Percentiles rank a stretch among this genome's conserved stretches.
Evolutionary conservation across 23 tunicate genomes (phyloP).

Genomic region (Trididemnum clinides): DNA sequence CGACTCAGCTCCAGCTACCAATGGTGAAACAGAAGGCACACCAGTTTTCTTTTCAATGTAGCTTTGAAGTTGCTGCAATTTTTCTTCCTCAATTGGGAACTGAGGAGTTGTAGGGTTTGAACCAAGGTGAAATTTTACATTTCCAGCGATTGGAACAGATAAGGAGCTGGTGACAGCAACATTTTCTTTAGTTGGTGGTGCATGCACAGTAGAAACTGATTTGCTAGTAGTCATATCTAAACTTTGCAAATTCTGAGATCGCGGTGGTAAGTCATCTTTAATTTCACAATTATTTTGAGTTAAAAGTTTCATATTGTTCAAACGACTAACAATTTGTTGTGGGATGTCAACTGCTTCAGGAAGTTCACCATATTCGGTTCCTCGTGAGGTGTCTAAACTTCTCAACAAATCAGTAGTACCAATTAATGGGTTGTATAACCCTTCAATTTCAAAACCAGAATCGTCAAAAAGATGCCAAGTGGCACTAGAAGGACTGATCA

Average conservation of each 20-base stretch:
- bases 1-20: slow-evolving; percentile 4
- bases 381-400: slow-evolving; percentile 64
- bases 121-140: slow-evolving; percentile 47
- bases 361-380: slow-evolving; percentile 83
- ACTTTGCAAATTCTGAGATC: not conserved
- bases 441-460: not conserved
- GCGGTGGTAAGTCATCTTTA: not conserved
- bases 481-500: too few species aligned
- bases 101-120: slow-evolving; percentile 76
- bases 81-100: slow-evolving; percentile 59
- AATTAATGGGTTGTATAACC: not conserved
- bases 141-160: slow-evolving; percentile 38
- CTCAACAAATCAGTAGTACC: slow-evolving; percentile 12
- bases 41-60: slow-evolving; percentile 71
- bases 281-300: not conserved
- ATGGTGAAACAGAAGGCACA: slow-evolving; percentile 41
- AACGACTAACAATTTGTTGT: slow-evolving; percentile 39
- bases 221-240: not conserved
- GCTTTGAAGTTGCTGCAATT: slow-evolving; percentile 56
- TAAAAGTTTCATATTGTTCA: slow-evolving; percentile 36
- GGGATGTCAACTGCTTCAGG: slow-evolving; percentile 84
- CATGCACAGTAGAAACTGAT: not conserved
- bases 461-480: not conserved
- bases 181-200: not conserved
- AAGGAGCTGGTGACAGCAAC: not conserved